These are phyloP conservation scores for Loxodonta africana DNA, from an alignment of 2,113 vertebrate genomes.

Conservation along the genomic window DNA sequence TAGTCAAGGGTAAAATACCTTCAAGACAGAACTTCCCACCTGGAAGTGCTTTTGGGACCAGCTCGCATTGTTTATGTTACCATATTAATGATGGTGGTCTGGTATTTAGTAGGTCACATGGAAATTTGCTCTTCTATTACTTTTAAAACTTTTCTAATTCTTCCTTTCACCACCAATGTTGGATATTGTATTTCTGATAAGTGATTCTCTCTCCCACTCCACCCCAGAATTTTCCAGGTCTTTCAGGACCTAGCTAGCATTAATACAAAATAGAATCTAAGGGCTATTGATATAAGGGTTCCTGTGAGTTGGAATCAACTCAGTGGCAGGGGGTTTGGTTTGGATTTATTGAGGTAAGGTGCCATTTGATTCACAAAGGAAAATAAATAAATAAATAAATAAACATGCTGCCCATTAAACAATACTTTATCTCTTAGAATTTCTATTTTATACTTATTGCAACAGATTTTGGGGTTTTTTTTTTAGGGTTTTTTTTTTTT, in stretches of 20 bases:
- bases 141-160: background rate
- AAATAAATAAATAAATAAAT: background rate
- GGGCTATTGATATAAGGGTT: background rate
- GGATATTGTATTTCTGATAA: background rate
- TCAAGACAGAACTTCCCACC: background rate
- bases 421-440: background rate
- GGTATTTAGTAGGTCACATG: background rate
- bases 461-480: background rate
- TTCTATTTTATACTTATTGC: background rate
- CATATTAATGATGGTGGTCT: background rate
- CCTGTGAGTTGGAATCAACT: too few species aligned
- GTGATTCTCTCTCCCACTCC: accelerated
- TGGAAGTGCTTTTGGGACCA: background rate
- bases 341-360: background rate
- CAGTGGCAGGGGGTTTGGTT: too few species aligned
- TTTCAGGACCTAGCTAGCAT: background rate
- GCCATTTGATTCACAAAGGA: background rate
- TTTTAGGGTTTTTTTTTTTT: background rate
- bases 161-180: background rate
- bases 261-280: background rate
- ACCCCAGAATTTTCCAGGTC: background rate
- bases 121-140: background rate
- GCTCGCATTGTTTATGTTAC: background rate
- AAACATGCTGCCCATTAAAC: background rate
- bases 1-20: background rate